Evolutionary conservation across 2,888 invertebrate species (phyloP).

Genomic region (Fabriciana adippe): DNA sequence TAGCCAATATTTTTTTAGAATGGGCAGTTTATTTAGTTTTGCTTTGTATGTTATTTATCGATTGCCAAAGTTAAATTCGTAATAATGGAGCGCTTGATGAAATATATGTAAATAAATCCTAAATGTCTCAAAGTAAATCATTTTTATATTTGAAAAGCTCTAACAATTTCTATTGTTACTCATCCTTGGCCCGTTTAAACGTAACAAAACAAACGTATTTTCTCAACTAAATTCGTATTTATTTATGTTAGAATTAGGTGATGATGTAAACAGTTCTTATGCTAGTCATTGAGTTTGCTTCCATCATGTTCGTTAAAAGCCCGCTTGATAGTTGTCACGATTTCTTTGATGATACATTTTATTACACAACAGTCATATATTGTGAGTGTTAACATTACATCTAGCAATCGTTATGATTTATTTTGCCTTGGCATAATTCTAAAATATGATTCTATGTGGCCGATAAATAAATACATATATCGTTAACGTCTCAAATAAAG

Average conservation of each 20-base stretch:
- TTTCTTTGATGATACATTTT: slow-evolving; percentile 55
- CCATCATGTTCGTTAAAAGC: slow-evolving; percentile 61
- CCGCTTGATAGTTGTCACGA: slow-evolving; percentile 59
- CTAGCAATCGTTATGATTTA: slow-evolving; percentile 50
- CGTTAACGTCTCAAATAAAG: slow-evolving; percentile 17
- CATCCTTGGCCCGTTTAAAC: slow-evolving; percentile 64
- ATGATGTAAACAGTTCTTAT: slow-evolving; percentile 53
- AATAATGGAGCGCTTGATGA: slow-evolving; percentile 7
- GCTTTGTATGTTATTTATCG: neutral
- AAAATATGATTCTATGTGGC: slow-evolving; percentile 26
- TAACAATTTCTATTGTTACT: slow-evolving; percentile 66
- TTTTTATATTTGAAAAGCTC: slow-evolving; percentile 58
- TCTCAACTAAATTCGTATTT: slow-evolving; percentile 54
- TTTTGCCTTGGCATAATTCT: slow-evolving; percentile 46
- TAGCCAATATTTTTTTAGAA: neutral
- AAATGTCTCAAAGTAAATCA: slow-evolving; percentile 37
- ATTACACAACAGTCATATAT: slow-evolving; percentile 51
- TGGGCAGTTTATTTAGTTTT: neutral
- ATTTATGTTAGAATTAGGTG: slow-evolving; percentile 59
- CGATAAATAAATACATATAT: slow-evolving; percentile 20
- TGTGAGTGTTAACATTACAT: slow-evolving; percentile 45
- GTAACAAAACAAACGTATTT: slow-evolving; percentile 41
- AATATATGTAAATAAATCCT: slow-evolving; percentile 26
- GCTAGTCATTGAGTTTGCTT: slow-evolving; percentile 25
- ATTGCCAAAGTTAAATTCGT: slow-evolving; percentile 11